Conservation (phyloP, 2,888 invertebrate species). For the Brenthis hecate region DNA sequence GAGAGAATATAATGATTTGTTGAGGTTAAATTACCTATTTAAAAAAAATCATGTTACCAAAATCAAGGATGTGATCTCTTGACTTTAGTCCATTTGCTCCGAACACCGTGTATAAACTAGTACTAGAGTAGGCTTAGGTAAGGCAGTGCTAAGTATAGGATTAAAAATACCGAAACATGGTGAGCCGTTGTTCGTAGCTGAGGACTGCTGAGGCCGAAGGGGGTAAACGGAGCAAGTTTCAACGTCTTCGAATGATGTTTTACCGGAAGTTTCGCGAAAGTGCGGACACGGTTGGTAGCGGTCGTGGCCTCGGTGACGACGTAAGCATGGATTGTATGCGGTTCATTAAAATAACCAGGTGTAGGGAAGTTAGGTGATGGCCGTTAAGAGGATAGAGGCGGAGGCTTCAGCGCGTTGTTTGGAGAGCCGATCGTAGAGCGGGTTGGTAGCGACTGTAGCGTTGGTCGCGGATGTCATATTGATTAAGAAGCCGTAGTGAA, state of each 20-base stretch:
- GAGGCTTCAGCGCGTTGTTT: conserved; percentile 71
- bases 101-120: conserved; percentile 45
- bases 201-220: conserved; percentile 75
- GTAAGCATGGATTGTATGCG: conserved; percentile 47
- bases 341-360: conserved; percentile 51
- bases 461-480: conserved; percentile 68
- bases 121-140: conserved; percentile 66
- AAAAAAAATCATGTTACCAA: conserved; percentile 7
- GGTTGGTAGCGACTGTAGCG: conserved; percentile 52
- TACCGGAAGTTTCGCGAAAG: conserved; percentile 66
- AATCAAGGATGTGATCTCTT: not conserved
- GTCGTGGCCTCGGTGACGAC: conserved; percentile 62
- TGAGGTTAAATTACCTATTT: conserved; percentile 4
- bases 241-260: conserved; percentile 68
- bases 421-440: conserved; percentile 73
- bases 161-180: conserved; percentile 79
- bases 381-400: conserved; percentile 68
- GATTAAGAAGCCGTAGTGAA: conserved; percentile 74
- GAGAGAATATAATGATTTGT: conserved; percentile 10
- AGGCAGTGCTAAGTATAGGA: conserved; percentile 78
- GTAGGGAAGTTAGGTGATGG: conserved; percentile 69
- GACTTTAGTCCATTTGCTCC: not conserved
- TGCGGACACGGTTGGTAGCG: conserved; percentile 64
- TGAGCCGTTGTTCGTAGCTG: conserved; percentile 64
- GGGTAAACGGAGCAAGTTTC: conserved; percentile 69